phyloP scores from a whole-genome alignment of 2,888 invertebrate genomes.

The Drosophila incognita region DNA sequence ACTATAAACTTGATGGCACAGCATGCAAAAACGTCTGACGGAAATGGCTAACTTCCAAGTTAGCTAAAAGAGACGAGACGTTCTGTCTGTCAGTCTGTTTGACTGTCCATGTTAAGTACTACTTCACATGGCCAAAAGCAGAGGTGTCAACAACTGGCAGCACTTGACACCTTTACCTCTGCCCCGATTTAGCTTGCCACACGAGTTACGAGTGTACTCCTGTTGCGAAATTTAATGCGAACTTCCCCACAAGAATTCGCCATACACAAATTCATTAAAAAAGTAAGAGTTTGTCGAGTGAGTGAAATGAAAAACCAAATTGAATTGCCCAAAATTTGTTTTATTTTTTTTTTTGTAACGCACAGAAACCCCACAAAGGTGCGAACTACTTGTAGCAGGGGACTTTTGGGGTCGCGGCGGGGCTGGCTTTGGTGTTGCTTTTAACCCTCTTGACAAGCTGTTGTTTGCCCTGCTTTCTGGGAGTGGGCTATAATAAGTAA shows the following conservation, averaged over 20 bases:
- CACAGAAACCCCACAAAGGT: conserved; percentile 72
- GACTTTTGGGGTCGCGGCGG: not conserved
- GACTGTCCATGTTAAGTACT: conserved; percentile 29
- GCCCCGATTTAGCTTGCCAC: not conserved
- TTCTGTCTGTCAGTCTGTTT: not conserved
- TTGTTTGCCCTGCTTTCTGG: not conserved
- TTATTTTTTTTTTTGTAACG: not conserved
- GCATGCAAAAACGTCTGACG: conserved; percentile 42
- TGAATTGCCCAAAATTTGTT: conserved; percentile 71
- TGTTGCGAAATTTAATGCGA: conserved; percentile 73
- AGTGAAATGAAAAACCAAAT: conserved; percentile 54
- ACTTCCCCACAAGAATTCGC: conserved; percentile 11
- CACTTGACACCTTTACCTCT: conserved; percentile 36
- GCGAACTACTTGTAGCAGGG: conserved; percentile 60
- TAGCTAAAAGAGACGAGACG: conserved; percentile 18
- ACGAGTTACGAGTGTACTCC: not conserved
- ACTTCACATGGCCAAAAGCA: conserved; percentile 20
- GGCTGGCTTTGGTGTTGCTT: conserved; percentile 13
- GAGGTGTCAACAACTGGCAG: conserved; percentile 49
- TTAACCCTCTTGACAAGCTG: conserved; percentile 65
- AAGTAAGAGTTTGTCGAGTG: conserved; percentile 23
- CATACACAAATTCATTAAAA: conserved; percentile 75
- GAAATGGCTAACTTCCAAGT: conserved; percentile 15
- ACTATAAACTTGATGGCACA: conserved; percentile 72
- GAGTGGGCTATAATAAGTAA: conserved; percentile 56